Evolutionary conservation across 1,140 invertebrate species (phyloP).

Genomic region (Bathynomus jamesi): DNA sequence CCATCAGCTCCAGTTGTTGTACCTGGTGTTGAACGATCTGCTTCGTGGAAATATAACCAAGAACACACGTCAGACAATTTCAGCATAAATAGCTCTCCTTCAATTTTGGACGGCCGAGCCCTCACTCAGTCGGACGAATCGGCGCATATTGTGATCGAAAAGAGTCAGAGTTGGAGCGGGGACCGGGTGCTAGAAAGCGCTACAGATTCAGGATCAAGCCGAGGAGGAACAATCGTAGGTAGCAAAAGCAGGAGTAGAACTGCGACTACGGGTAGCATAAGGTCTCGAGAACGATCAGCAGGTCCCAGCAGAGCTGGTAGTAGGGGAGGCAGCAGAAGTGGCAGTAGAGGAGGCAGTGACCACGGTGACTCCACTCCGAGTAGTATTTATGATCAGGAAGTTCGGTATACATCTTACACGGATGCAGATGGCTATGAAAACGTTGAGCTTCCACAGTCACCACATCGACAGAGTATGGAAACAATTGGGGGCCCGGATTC

Average conservation of each 20-base stretch:
- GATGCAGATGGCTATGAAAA: conserved; percentile 18
- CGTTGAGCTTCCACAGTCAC: conserved; percentile 14
- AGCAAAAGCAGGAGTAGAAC: conserved; percentile 11
- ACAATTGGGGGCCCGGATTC: not conserved
- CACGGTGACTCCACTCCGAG: conserved; percentile 19
- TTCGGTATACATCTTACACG: conserved; percentile 8
- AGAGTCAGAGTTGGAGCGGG: conserved; percentile 21
- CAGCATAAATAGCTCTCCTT: conserved; percentile 15
- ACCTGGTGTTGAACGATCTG: conserved; percentile 7
- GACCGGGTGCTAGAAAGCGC: conserved; percentile 11
- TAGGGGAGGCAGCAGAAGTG: conserved; percentile 8
- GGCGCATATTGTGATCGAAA: conserved; percentile 6
- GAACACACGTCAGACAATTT: conserved; percentile 9
- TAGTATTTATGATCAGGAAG: conserved; percentile 18
- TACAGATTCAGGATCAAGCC: conserved; percentile 17
- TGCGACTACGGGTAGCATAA: not conserved
- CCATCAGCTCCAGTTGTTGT: not conserved
- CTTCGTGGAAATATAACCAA: conserved; percentile 13
- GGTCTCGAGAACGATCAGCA: conserved; percentile 1
- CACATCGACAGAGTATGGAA: conserved; percentile 10
- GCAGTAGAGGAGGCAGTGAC: conserved; percentile 12
- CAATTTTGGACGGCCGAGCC: conserved; percentile 14
- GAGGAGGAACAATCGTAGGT: conserved; percentile 2
- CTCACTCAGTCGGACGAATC: not conserved
- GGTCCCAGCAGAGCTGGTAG: not conserved